These are phyloP conservation scores for Gryllus bimaculatus DNA, from an alignment of 1,140 invertebrate species.

Conservation along the genomic window DNA sequence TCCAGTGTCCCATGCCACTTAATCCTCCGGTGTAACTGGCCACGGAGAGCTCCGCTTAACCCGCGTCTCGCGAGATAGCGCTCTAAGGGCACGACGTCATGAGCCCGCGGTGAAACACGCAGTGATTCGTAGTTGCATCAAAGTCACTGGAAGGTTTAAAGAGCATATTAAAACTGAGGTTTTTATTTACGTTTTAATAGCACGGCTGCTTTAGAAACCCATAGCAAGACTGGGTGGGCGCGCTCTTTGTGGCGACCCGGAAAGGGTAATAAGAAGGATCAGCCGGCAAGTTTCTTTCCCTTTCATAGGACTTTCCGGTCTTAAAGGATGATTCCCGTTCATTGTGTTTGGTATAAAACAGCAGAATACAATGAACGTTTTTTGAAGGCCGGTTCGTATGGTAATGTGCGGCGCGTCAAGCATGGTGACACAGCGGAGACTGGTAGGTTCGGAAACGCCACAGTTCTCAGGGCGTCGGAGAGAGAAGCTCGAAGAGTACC, in stretches of 20 bases:
- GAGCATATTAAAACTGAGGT: too few species aligned
- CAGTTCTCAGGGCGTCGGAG: too few species aligned
- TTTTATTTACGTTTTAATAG: too few species aligned
- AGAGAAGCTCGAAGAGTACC: neutral
- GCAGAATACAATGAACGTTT: neutral
- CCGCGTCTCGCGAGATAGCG: too few species aligned
- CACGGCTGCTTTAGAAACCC: neutral
- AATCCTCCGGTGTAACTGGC: neutral
- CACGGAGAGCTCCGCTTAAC: too few species aligned
- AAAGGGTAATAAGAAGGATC: constrained; percentile 4
- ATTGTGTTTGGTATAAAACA: neutral
- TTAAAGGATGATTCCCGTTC: neutral
- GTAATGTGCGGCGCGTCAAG: neutral
- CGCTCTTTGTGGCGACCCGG: too few species aligned
- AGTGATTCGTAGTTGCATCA: too few species aligned
- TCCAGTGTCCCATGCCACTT: neutral
- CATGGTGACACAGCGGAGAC: too few species aligned
- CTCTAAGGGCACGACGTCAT: too few species aligned
- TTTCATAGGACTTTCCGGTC: neutral
- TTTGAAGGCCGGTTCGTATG: neutral
- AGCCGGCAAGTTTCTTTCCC: neutral
- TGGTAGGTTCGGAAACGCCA: too few species aligned
- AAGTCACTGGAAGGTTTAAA: too few species aligned
- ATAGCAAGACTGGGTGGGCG: neutral
- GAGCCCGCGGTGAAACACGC: too few species aligned